Conservation (phyloP, 2,797 vertebrate genomes). For the Heterohyrax brucei region DNA sequence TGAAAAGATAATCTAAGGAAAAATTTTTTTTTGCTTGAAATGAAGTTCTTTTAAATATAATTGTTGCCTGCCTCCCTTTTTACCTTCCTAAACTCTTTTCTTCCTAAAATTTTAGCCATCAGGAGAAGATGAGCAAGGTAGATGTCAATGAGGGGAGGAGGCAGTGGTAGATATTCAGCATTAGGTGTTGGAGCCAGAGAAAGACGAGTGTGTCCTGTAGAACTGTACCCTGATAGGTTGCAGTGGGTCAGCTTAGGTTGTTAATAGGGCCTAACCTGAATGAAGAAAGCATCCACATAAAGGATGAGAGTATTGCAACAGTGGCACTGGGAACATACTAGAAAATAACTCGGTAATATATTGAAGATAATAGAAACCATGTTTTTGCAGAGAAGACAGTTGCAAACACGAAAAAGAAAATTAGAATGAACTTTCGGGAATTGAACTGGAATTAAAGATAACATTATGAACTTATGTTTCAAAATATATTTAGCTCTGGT, state of each 20-base stretch:
- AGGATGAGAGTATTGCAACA: accelerated
- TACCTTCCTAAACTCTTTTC: slow-evolving; percentile 24
- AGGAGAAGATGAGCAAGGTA: not conserved
- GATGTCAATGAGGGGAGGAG: not conserved
- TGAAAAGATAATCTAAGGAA: no score
- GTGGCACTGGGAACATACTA: not conserved
- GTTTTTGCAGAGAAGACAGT: not conserved
- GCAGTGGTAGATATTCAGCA: not conserved
- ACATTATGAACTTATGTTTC: not conserved
- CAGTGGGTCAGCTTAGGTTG: not conserved
- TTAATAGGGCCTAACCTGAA: not conserved
- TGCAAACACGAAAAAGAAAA: not conserved
- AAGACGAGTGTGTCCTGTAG: not conserved
- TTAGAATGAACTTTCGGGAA: not conserved
- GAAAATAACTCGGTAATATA: not conserved
- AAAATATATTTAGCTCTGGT: no score
- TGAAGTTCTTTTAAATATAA: not conserved
- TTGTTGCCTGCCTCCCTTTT: not conserved
- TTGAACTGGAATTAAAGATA: not conserved
- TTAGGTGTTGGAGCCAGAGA: not conserved
- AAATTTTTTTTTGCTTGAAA: not conserved
- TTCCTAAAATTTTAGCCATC: slow-evolving; percentile 4
- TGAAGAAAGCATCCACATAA: accelerated
- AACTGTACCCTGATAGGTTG: no score
- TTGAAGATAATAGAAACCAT: not conserved